A percentile compares a stretch with the other conserved stretches of the same genome.
These are phyloP conservation scores for Bombus breviceps DNA, from an alignment of 1,140 invertebrate genomes.

Conservation along the genomic window DNA sequence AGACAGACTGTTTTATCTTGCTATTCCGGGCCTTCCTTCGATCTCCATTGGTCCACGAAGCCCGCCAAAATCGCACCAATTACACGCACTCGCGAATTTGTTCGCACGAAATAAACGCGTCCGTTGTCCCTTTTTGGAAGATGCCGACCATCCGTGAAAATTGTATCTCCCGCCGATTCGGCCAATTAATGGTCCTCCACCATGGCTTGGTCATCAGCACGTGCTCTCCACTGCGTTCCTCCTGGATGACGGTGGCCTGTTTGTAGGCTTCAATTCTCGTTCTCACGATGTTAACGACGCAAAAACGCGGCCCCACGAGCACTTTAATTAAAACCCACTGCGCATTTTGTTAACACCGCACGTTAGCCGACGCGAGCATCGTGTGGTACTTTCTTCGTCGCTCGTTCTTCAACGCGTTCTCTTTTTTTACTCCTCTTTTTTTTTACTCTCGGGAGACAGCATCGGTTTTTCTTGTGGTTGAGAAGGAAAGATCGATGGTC, in stretches of 20 bases:
- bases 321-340: constrained; percentile 67
- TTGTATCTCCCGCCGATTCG: constrained; percentile 35
- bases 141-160: background rate
- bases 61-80: constrained; percentile 28
- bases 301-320: background rate
- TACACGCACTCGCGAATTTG: constrained; percentile 22
- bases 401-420: constrained; percentile 28
- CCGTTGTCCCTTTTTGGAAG: background rate
- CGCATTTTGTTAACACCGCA: constrained; percentile 53
- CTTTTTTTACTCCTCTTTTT: background rate
- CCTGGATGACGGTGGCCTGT: background rate
- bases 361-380: constrained; percentile 38
- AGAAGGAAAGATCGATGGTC: constrained; percentile 37
- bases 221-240: constrained; percentile 11
- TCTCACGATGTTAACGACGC: constrained; percentile 59
- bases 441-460: background rate
- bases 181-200: constrained; percentile 36
- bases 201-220: background rate
- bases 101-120: constrained; percentile 27
- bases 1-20: constrained; percentile 19
- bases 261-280: constrained; percentile 55
- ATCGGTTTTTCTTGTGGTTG: constrained; percentile 50
- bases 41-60: background rate
- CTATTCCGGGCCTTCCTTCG: background rate
- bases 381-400: constrained; percentile 16